Percentiles rank a stretch among this genome's conserved stretches.
Evolutionary conservation across 1,140 invertebrate species (phyloP).

Genomic region (Lysiphlebus fabarum): DNA sequence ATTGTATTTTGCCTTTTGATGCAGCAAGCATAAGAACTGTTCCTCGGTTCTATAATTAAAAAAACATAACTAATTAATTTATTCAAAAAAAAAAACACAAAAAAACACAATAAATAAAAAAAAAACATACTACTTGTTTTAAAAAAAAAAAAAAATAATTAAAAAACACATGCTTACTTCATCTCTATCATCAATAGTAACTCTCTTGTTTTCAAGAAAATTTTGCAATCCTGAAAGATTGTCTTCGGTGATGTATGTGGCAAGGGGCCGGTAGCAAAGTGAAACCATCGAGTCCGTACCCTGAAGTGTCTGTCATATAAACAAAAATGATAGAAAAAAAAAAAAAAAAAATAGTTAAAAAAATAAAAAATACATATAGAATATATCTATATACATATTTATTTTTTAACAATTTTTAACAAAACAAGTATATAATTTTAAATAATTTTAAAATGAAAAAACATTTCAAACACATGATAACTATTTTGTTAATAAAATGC

Average conservation of each 20-base stretch:
- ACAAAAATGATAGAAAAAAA: conserved; percentile 24
- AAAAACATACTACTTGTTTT: conserved; percentile 8
- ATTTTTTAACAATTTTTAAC: background rate
- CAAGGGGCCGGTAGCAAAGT: conserved; percentile 74
- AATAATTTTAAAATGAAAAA: no score
- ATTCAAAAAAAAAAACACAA: background rate
- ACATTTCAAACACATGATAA: no score
- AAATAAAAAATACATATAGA: no score
- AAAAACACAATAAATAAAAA: conserved; percentile 16
- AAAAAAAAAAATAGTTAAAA: conserved; percentile 13
- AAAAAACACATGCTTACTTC: conserved; percentile 62
- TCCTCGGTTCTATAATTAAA: conserved; percentile 72
- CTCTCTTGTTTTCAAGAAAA: conserved; percentile 77
- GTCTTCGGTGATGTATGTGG: conserved; percentile 76
- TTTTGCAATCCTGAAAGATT: conserved; percentile 74
- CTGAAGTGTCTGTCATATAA: conserved; percentile 56
- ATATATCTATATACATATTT: no score
- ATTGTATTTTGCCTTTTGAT: conserved; percentile 72
- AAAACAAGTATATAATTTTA: background rate
- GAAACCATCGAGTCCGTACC: conserved; percentile 84
- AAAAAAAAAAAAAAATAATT: background rate
- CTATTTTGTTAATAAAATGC: no score
- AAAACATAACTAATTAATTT: background rate
- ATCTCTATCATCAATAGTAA: conserved; percentile 84
- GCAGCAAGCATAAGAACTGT: conserved; percentile 89